Percentiles rank a stretch among this genome's conserved stretches.
Evolutionary conservation across 2,797 vertebrate species (phyloP).

Genomic region (Phoxinus dragarum): DNA sequence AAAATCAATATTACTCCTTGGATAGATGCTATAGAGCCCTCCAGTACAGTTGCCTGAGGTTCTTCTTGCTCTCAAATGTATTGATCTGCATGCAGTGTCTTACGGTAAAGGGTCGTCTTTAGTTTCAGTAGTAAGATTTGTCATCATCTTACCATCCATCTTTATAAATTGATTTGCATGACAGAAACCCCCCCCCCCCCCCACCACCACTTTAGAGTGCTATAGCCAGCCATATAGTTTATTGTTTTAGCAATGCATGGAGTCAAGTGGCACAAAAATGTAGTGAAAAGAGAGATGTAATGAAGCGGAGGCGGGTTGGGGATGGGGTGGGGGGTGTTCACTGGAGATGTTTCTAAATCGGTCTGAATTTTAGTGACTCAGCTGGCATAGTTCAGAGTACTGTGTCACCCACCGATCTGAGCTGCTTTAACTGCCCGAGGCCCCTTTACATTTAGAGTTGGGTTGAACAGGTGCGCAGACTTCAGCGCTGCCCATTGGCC

Average conservation of each 20-base stretch:
- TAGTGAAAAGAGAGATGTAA: slow-evolving; percentile 32
- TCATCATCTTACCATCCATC: slow-evolving; percentile 11
- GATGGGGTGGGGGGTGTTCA: slow-evolving; percentile 63
- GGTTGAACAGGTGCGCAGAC: slow-evolving; percentile 75
- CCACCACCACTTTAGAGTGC: not conserved
- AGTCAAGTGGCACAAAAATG: not conserved
- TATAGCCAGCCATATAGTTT: not conserved
- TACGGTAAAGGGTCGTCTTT: slow-evolving; percentile 43
- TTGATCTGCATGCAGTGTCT: slow-evolving; percentile 49
- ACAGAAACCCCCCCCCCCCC: not conserved
- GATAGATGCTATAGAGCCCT: slow-evolving; percentile 43
- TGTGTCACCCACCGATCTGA: slow-evolving; percentile 71
- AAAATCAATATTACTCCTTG: slow-evolving; percentile 52
- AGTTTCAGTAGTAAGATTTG: slow-evolving; percentile 38
- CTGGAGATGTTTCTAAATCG: slow-evolving; percentile 83
- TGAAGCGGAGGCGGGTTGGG: slow-evolving; percentile 8
- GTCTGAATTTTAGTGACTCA: slow-evolving; percentile 85
- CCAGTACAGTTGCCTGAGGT: not conserved
- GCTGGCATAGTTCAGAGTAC: slow-evolving; percentile 78
- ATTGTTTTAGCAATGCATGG: slow-evolving; percentile 15
- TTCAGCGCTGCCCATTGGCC: slow-evolving; percentile 58
- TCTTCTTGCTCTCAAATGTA: slow-evolving; percentile 29
- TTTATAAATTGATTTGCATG: slow-evolving; percentile 15
- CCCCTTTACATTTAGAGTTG: slow-evolving; percentile 70
- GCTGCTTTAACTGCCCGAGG: slow-evolving; percentile 64